Evolutionary conservation across 2,113 vertebrate genomes (phyloP), one percentile per base, ranked within the genome.

Genomic region (Dromaius novaehollandiae): DNA sequence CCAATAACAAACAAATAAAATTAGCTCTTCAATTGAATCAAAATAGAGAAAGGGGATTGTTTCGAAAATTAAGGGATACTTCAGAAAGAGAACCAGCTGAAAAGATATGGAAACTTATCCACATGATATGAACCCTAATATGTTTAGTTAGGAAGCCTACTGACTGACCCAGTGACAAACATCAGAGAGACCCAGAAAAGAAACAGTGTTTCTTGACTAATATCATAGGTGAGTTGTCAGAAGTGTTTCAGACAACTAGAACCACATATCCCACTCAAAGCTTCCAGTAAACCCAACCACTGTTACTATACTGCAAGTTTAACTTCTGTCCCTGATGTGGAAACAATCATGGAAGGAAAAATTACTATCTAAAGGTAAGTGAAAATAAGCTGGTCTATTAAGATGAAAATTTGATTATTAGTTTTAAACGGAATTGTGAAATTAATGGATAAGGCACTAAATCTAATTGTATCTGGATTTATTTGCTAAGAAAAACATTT

Each of bases 401-500:
- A 56, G 34, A 87, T 30, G 21, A 21, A 77, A 63, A 65, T 85
- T 50, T 58, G 17, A 80, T 89, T 82, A 88, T n/a, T 24, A 73
- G 69, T 87, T 92, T 92, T 56, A 63, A 85, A 58, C 34, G 44
- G 50, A 89, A 82, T 17, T 71, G 32, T 25, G 9, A 91, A 82
- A 94, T 74, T 88, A 95, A 91, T 86, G 38, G 3, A 58, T 88
- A 83, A 64, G 42, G 13, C 74, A 93, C 70, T 58, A 63, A 88
- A 95, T 70, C 36, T 68, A 88, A 88, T 53, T 69, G 34, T 65
- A 28, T 70, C 76, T 93, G 76, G 19, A 61, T 83, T 91, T 93
- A 86, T 74, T 89, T 90, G 82, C 76, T 77, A 91, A 78, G n/a
- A 51, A 95, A 91, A 82, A 86, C 10, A 46, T 55, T 91, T 82